These are phyloP conservation scores for Hemistola chrysoprasaria DNA, from an alignment of 2,888 invertebrate species.

Conservation along the genomic window DNA sequence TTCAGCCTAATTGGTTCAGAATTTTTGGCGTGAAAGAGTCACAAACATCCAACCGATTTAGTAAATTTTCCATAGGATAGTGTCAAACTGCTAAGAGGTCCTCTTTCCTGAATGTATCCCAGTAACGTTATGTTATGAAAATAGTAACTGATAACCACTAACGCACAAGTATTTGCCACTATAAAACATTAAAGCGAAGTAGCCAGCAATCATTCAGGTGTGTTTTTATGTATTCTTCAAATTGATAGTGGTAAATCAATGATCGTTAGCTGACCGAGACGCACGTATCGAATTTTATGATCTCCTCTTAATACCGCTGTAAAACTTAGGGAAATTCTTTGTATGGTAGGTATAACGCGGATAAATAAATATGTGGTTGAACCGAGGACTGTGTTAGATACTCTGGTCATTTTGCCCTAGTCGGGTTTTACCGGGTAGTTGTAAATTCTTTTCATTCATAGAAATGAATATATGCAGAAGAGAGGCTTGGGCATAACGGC, in stretches of 20 bases:
- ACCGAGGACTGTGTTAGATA: slow-evolving; percentile 26
- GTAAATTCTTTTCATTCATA: too few species aligned
- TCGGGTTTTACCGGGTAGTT: slow-evolving; percentile 62
- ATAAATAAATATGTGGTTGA: slow-evolving; percentile 46
- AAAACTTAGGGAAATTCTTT: slow-evolving; percentile 76
- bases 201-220: slow-evolving; percentile 62
- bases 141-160: too few species aligned
- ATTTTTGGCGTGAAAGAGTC: too few species aligned
- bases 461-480: too few species aligned
- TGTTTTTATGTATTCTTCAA: slow-evolving; percentile 67
- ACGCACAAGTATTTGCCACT: slow-evolving; percentile 55
- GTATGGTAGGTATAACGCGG: slow-evolving; percentile 51
- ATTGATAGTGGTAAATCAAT: slow-evolving; percentile 76
- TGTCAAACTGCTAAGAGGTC: too few species aligned
- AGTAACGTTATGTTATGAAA: too few species aligned
- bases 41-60: too few species aligned
- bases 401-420: slow-evolving; percentile 45
- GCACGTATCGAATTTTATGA: slow-evolving; percentile 76
- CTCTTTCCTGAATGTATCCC: too few species aligned
- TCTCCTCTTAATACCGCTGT: slow-evolving; percentile 68
- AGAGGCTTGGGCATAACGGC: too few species aligned
- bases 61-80: too few species aligned
- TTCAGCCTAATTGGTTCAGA: too few species aligned
- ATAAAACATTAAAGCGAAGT: slow-evolving; percentile 56
- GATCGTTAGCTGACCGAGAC: slow-evolving; percentile 65